Percentiles rank a stretch among this genome's conserved stretches.
phyloP scores from a whole-genome alignment of 2,113 vertebrate genomes.

The Euleptes europaea region DNA sequence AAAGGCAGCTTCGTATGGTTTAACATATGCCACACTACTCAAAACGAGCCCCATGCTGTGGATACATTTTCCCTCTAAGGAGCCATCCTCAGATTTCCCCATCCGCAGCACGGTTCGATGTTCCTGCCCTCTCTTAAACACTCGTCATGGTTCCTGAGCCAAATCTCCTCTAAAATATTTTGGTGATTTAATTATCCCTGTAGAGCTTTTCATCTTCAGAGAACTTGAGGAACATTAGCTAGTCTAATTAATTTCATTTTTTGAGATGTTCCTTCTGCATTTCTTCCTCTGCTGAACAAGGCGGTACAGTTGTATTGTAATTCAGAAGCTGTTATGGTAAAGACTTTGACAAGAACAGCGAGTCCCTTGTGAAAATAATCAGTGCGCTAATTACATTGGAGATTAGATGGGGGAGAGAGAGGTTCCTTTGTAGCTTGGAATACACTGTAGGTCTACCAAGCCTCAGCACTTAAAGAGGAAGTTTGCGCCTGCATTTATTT shows the following conservation, averaged over 20 bases:
- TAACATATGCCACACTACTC: no score
- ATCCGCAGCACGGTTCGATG: no score
- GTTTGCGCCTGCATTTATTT: conserved; percentile 42
- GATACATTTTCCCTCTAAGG: no score
- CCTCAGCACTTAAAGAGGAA: conserved; percentile 47
- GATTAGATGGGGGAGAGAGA: conserved; percentile 60
- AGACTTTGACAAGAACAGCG: conserved; percentile 74
- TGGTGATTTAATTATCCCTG: conserved; percentile 58
- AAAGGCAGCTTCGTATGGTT: no score
- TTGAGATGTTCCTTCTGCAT: conserved; percentile 58
- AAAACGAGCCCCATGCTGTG: no score
- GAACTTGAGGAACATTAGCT: conserved; percentile 56
- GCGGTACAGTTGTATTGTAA: conserved; percentile 66
- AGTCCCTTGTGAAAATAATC: conserved; percentile 70
- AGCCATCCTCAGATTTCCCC: background rate
- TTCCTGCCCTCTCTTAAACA: background rate
- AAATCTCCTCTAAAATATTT: conserved; percentile 20
- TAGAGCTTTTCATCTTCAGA: conserved; percentile 62
- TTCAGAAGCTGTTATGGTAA: conserved; percentile 69
- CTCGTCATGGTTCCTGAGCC: background rate
- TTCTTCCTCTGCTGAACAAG: conserved; percentile 52
- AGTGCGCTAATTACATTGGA: conserved; percentile 69
- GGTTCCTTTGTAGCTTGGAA: conserved; percentile 32
- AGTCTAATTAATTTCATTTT: conserved; percentile 72
- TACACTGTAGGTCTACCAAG: conserved; percentile 12